Evolutionary conservation across 2,113 vertebrate genomes (phyloP).

Genomic region (Xenopus laevis): DNA sequence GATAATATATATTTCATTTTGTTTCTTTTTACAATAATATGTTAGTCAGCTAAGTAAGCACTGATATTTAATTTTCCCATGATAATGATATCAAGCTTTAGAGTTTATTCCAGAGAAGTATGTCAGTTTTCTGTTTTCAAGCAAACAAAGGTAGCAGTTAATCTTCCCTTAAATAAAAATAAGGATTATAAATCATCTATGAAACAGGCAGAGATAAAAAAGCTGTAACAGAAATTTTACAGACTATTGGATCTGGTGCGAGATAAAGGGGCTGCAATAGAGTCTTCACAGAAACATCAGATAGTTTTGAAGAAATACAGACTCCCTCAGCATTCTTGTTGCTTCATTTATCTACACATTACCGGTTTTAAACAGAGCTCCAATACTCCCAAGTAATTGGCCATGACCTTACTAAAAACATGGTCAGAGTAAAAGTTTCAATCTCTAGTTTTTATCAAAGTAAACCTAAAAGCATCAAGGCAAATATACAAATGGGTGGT

Average conservation of each 20-base stretch:
- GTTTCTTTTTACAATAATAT: no score
- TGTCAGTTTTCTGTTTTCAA: no score
- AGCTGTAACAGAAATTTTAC: not conserved
- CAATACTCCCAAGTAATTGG: not conserved
- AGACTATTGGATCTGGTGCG: not conserved
- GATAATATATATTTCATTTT: no score
- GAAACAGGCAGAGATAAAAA: not conserved
- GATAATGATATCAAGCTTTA: no score
- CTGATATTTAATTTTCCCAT: no score
- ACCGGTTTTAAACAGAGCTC: not conserved
- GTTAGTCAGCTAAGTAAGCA: no score
- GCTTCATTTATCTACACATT: slow-evolving; percentile 16
- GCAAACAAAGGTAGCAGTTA: not conserved
- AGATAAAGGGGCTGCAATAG: not conserved
- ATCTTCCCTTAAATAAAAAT: not conserved
- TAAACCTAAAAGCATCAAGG: no score
- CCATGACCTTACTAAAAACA: not conserved
- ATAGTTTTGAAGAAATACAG: slow-evolving; percentile 32
- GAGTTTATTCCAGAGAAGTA: no score
- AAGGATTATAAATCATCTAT: not conserved
- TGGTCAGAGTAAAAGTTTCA: not conserved
- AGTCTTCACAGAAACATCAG: slow-evolving; percentile 9
- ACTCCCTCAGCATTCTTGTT: slow-evolving; percentile 16
- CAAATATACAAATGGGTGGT: not conserved
- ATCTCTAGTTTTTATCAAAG: no score